These are phyloP conservation scores for Lasioglossum pauxillum DNA, from an alignment of 2,888 invertebrate species.

Conservation along the genomic window DNA sequence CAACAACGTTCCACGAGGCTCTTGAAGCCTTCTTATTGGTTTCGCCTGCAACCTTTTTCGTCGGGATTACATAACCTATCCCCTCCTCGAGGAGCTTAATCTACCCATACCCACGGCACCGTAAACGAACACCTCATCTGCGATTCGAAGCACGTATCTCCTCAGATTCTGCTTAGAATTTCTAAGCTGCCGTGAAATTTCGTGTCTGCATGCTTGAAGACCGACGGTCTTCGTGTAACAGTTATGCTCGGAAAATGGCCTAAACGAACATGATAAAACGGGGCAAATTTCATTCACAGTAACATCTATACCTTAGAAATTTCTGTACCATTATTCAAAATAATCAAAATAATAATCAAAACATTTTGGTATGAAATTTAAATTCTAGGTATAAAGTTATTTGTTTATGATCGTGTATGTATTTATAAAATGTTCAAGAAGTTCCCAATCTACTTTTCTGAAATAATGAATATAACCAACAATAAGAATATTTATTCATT, in stretches of 20 bases:
- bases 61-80: slow-evolving; percentile 44
- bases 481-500: background rate
- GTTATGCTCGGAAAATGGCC: background rate
- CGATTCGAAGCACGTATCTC: slow-evolving; percentile 54
- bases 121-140: slow-evolving; percentile 35
- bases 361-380: no score
- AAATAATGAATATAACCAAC: background rate
- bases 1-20: slow-evolving; percentile 3
- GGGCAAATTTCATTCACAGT: background rate
- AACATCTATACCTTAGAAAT: no score
- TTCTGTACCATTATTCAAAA: no score
- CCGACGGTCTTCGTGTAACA: background rate
- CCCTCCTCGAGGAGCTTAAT: slow-evolving; percentile 37
- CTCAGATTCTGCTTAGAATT: slow-evolving; percentile 39
- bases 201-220: background rate
- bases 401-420: background rate
- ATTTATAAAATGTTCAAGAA: background rate
- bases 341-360: no score
- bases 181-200: slow-evolving; percentile 48
- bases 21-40: slow-evolving; percentile 43
- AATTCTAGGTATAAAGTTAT: no score
- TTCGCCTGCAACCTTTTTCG: slow-evolving; percentile 47
- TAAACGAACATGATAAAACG: background rate
- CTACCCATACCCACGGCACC: slow-evolving; percentile 39
- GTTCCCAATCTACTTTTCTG: background rate